phyloP scores from a whole-genome alignment of 2,113 vertebrate genomes.

The Upupa epops region DNA sequence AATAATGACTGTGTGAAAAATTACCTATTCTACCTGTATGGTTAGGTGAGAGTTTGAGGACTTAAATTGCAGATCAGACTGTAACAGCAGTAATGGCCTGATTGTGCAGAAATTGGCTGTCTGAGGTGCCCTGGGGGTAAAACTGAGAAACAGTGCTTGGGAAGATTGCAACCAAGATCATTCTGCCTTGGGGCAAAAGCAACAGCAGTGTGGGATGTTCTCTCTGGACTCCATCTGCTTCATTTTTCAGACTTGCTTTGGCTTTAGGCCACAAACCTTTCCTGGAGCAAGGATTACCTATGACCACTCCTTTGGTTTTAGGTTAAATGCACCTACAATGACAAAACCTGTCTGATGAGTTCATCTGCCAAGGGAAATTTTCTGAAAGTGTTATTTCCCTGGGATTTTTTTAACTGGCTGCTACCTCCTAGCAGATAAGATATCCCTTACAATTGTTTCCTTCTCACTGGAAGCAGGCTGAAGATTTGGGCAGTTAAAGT shows the following conservation, averaged over 20 bases:
- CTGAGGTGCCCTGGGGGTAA: not conserved
- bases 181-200: not conserved
- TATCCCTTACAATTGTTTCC: not conserved
- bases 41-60: not conserved
- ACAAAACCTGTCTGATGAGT: not conserved
- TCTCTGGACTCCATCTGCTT: not conserved
- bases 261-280: not conserved
- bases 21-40: not conserved
- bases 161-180: not conserved
- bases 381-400: not conserved
- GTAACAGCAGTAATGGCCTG: not conserved
- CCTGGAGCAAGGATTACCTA: too few relatives aligned
- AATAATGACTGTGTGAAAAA: not conserved
- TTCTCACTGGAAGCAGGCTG: not conserved
- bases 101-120: not conserved
- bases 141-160: not conserved
- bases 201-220: not conserved
- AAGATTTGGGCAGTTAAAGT: not conserved
- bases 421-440: not conserved
- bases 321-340: too few relatives aligned
- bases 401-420: not conserved
- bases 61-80: not conserved
- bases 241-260: not conserved
- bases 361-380: not conserved
- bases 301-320: too few relatives aligned